A percentile compares a stretch with the other conserved stretches of the same genome.
phyloP scores from a whole-genome alignment of 2,888 invertebrate genomes.

The Leptopilina syphax region DNA sequence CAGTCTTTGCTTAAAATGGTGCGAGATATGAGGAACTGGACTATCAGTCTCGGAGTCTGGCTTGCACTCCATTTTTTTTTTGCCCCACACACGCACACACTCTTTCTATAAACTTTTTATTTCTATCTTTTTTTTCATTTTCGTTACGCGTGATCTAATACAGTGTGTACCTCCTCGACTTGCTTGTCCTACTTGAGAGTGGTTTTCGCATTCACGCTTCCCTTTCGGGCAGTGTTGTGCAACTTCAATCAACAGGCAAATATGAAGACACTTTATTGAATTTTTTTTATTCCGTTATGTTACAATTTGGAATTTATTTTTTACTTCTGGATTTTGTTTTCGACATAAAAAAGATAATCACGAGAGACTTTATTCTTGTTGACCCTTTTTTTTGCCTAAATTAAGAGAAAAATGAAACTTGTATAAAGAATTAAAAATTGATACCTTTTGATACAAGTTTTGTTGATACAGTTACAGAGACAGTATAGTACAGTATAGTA shows the following conservation, averaged over 20 bases:
- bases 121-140: constrained; percentile 46
- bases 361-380: too few species aligned
- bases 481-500: too few species aligned
- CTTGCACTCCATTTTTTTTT: constrained; percentile 56
- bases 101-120: constrained; percentile 48
- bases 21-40: constrained; percentile 73
- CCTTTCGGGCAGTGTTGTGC: constrained; percentile 43
- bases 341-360: too few species aligned
- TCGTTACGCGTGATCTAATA: constrained; percentile 52
- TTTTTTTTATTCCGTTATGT: too few species aligned
- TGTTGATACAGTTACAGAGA: too few species aligned
- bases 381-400: too few species aligned
- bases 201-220: constrained; percentile 52
- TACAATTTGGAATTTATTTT: too few species aligned
- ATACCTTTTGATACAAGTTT: too few species aligned
- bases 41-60: constrained; percentile 56
- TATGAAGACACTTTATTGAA: constrained; percentile 16
- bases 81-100: constrained; percentile 32
- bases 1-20: constrained; percentile 66
- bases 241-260: constrained; percentile 26
- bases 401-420: too few species aligned
- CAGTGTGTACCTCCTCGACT: constrained; percentile 48
- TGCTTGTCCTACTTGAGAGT: constrained; percentile 51
- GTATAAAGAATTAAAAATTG: too few species aligned
- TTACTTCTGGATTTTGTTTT: too few species aligned